Conservation (phyloP, 2,888 invertebrate genomes). For the Holacanthella duospinosa region DNA sequence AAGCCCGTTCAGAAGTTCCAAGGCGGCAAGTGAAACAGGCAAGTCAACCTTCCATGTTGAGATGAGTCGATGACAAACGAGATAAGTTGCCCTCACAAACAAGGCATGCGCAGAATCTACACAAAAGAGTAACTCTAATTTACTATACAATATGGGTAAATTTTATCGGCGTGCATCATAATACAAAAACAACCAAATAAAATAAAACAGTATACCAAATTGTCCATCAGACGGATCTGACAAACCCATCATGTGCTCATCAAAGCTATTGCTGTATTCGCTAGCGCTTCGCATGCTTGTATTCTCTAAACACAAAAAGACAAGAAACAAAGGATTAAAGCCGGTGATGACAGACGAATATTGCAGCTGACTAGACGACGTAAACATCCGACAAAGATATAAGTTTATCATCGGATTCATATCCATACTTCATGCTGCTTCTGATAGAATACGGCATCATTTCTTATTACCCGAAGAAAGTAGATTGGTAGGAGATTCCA, state of each 20-base stretch:
- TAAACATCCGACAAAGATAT: too few relatives aligned
- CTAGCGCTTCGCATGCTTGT: conserved; percentile 37
- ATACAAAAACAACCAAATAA: conserved; percentile 2
- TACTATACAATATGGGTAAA: neutral
- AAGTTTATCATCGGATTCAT: too few relatives aligned
- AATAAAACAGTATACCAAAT: conserved; percentile 27
- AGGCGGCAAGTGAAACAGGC: conserved; percentile 82
- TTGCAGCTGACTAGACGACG: too few relatives aligned
- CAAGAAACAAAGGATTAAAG: conserved; percentile 11
- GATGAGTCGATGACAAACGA: conserved; percentile 88
- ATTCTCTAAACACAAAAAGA: conserved; percentile 30
- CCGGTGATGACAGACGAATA: conserved; percentile 6
- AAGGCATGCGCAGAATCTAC: conserved; percentile 75
- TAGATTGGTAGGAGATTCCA: conserved; percentile 51
- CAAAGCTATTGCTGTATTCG: conserved; percentile 38
- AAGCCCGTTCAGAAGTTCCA: conserved; percentile 80
- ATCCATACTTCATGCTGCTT: too few relatives aligned
- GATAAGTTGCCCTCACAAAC: conserved; percentile 81
- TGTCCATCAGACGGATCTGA: conserved; percentile 26
- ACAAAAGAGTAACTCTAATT: conserved; percentile 16
- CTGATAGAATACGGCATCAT: neutral
- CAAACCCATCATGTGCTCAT: conserved; percentile 35
- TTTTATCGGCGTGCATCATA: neutral
- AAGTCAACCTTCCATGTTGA: conserved; percentile 93
- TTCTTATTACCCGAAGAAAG: conserved; percentile 54